A percentile compares a stretch with the other conserved stretches of the same genome.
These are phyloP conservation scores for Hyles vespertilio DNA, from an alignment of 1,140 invertebrate species.

Conservation along the genomic window DNA sequence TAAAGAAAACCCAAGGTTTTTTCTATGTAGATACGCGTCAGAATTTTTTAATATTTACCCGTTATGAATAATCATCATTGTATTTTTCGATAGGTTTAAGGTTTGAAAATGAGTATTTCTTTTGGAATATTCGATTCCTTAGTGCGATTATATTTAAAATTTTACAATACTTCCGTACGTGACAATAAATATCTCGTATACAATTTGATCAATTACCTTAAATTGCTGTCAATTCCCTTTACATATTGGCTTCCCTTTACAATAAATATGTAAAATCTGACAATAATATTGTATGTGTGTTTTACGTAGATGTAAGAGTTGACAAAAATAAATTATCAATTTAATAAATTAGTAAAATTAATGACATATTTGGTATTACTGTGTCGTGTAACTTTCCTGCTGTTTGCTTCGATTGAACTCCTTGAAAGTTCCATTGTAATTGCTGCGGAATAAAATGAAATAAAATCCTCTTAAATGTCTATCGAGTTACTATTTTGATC, in stretches of 20 bases:
- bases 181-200: constrained; percentile 45
- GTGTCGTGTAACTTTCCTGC: constrained; percentile 2
- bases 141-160: constrained; percentile 11
- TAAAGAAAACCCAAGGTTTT: constrained; percentile 35
- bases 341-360: constrained; percentile 19
- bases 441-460: constrained; percentile 11
- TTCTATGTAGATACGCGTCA: constrained; percentile 50
- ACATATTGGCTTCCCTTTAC: constrained; percentile 4
- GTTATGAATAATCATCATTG: constrained; percentile 51
- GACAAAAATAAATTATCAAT: constrained; percentile 10
- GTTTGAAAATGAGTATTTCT: constrained; percentile 26
- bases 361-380: constrained; percentile 8
- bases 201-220: constrained; percentile 50
- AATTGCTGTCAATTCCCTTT: constrained; percentile 48
- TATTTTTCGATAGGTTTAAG: constrained; percentile 63
- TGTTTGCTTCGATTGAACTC: constrained; percentile 29
- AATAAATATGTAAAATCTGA: background rate
- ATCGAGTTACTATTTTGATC: constrained; percentile 5
- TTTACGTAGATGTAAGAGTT: too few species aligned
- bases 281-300: too few species aligned
- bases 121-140: constrained; percentile 27
- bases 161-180: constrained; percentile 29
- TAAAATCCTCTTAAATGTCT: background rate
- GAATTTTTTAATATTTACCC: constrained; percentile 38
- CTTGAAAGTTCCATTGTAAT: constrained; percentile 3